Conservation (phyloP, 2,113 vertebrate genomes). For the Mesocricetus auratus region DNA sequence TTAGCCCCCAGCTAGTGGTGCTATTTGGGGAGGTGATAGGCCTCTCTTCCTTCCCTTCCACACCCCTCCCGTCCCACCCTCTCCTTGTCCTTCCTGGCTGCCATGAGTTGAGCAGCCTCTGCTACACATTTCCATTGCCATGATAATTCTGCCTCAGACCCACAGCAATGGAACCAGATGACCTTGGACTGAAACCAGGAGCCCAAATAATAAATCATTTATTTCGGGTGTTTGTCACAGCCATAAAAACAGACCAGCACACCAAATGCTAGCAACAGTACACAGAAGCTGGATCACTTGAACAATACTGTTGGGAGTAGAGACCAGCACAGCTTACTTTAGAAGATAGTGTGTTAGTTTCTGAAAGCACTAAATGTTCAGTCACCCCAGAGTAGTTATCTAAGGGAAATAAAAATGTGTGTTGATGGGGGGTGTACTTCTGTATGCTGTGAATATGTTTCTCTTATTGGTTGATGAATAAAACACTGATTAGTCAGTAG, state of each 20-base stretch:
- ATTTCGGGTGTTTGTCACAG: not conserved
- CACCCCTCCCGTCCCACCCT: too few species aligned
- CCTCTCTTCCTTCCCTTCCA: not conserved
- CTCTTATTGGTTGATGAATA: too few species aligned
- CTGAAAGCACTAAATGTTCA: not conserved
- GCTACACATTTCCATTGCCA: not conserved
- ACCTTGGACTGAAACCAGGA: not conserved
- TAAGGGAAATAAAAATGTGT: not conserved
- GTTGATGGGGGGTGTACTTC: too few species aligned
- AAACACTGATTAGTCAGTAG: too few species aligned
- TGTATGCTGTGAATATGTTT: too few species aligned
- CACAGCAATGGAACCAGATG: not conserved
- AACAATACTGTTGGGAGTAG: not conserved
- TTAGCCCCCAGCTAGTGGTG: not conserved
- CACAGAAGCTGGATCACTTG: too few species aligned
- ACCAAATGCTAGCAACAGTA: not conserved
- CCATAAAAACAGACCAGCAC: not conserved
- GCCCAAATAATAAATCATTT: not conserved
- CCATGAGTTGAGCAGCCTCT: not conserved
- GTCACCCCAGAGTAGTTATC: not conserved
- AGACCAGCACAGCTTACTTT: not conserved
- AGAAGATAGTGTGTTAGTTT: not conserved
- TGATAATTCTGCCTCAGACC: too few species aligned
- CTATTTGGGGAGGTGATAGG: not conserved
- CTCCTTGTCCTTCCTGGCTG: not conserved